phyloP scores from a whole-genome alignment of 1,140 invertebrate genomes.

The Agrilus planipennis region DNA sequence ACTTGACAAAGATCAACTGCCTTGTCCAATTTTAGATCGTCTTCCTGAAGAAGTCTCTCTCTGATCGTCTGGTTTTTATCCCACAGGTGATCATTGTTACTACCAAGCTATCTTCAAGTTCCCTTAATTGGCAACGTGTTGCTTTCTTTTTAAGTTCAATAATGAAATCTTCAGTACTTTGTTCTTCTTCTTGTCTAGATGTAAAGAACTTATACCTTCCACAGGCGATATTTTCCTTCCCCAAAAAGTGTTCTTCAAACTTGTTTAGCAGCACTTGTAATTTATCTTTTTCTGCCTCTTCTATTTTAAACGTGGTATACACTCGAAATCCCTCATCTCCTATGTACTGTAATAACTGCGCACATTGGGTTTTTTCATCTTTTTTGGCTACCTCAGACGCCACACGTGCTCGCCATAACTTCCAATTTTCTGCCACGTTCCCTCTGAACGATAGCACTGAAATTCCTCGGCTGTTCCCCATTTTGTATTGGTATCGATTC shows the following conservation, averaged over 20 bases:
- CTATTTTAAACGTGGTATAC: conserved; percentile 24
- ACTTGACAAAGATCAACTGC: conserved; percentile 1
- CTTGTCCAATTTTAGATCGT: background rate
- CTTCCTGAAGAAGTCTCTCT: conserved; percentile 1
- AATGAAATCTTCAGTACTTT: conserved; percentile 10
- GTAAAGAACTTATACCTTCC: conserved; percentile 14
- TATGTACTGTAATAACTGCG: conserved; percentile 22
- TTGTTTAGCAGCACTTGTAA: conserved; percentile 11
- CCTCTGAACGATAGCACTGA: background rate
- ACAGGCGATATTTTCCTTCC: conserved; percentile 13
- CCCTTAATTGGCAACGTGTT: conserved; percentile 5
- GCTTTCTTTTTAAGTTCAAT: conserved; percentile 10
- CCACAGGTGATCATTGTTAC: background rate
- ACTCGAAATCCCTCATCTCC: conserved; percentile 26
- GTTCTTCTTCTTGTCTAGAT: conserved; percentile 6
- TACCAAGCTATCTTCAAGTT: conserved; percentile 4
- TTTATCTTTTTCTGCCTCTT: conserved; percentile 18
- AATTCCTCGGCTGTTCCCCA: background rate
- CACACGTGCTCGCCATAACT: conserved; percentile 17
- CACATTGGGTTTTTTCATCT: conserved; percentile 20
- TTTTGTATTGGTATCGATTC: too few species aligned
- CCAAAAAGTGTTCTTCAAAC: conserved; percentile 15
- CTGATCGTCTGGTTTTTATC: background rate
- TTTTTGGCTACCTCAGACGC: conserved; percentile 22
- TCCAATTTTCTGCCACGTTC: conserved; percentile 23